Percentiles rank a stretch among this genome's conserved stretches.
Evolutionary conservation across 2,113 vertebrate genomes (phyloP).

Genomic region (Gymnocephalus cernua): DNA sequence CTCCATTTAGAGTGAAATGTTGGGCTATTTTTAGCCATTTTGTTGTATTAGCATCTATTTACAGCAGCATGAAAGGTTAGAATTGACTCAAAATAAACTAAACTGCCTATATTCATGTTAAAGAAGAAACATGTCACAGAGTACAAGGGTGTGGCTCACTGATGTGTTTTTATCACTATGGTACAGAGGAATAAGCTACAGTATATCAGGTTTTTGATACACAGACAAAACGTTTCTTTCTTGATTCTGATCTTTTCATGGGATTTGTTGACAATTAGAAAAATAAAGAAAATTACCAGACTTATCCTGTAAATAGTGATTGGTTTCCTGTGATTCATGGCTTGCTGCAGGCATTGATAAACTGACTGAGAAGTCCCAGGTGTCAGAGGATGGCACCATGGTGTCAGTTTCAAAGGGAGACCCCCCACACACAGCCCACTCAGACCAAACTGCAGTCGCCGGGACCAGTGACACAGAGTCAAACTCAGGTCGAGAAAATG

Average conservation of each 20-base stretch:
- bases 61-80: background rate
- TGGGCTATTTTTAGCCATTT: background rate
- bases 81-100: background rate
- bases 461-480: constrained; percentile 85
- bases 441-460: constrained; percentile 73
- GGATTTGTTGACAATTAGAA: background rate
- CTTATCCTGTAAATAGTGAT: background rate
- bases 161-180: background rate
- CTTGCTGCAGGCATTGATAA: constrained; percentile 91
- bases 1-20: no score
- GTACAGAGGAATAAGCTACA: background rate
- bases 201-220: background rate
- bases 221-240: background rate
- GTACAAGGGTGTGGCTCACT: background rate
- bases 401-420: constrained; percentile 87
- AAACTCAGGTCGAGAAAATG: constrained; percentile 83
- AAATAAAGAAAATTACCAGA: background rate
- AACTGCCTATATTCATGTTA: background rate
- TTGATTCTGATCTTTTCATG: background rate
- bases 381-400: constrained; percentile 97
- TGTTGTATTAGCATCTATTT: background rate
- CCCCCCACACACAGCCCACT: constrained; percentile 55
- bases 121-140: background rate
- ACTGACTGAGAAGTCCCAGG: constrained; percentile 97
- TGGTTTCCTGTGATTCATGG: background rate